These are phyloP conservation scores for Heptranchias perlo DNA, from an alignment of 2,113 vertebrate genomes.

Conservation along the genomic window DNA sequence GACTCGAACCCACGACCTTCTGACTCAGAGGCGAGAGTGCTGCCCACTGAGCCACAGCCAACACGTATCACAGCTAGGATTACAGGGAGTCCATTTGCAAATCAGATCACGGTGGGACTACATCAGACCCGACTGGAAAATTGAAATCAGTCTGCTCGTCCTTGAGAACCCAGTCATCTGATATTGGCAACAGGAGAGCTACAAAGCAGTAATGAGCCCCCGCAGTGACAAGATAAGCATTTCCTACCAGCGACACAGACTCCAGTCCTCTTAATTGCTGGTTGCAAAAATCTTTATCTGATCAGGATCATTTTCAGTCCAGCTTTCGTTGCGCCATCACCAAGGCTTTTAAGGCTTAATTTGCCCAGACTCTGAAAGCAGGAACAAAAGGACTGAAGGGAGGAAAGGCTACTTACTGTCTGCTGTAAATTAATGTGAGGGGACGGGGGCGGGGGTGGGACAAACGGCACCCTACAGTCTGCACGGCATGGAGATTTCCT, in stretches of 20 bases:
- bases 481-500: neutral
- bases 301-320: neutral
- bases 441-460: fast-evolving
- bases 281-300: slow-evolving; percentile 2
- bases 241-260: neutral
- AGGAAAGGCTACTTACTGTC: neutral
- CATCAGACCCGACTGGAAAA: neutral
- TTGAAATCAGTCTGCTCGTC: neutral
- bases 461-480: neutral
- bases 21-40: neutral
- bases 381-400: neutral
- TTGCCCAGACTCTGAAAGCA: neutral
- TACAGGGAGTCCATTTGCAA: neutral
- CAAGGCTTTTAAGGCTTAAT: slow-evolving; percentile 14
- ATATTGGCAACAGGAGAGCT: neutral
- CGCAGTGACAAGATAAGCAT: neutral
- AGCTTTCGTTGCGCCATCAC: neutral
- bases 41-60: neutral
- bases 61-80: neutral
- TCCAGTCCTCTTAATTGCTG: neutral
- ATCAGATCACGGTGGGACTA: neutral
- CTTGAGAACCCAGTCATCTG: neutral
- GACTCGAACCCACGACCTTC: neutral
- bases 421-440: neutral
- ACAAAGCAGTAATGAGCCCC: neutral